Percentiles rank a stretch among this genome's conserved stretches.
These are phyloP conservation scores for Caranx melampygus DNA, from an alignment of 2,113 vertebrate genomes.

Conservation along the genomic window DNA sequence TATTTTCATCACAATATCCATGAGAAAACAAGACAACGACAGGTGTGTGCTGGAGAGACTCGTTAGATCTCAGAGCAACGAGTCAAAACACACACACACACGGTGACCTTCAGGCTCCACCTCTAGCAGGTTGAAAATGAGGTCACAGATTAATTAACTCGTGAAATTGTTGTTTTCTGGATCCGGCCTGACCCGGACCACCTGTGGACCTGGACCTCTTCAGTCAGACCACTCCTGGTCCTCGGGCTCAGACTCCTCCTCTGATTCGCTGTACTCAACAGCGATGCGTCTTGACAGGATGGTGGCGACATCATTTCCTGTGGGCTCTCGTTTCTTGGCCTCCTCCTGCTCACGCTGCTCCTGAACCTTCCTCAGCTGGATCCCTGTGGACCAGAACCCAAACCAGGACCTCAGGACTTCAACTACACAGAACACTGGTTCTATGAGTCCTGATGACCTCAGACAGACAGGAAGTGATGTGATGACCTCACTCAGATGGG, in stretches of 20 bases:
- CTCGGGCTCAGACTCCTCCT: conserved; percentile 91
- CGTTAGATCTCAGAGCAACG: no score
- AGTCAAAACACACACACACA: no score
- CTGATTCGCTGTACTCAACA: conserved; percentile 92
- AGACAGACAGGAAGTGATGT: no score
- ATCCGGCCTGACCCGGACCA: background rate
- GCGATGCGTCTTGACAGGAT: conserved; percentile 85
- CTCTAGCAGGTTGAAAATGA: background rate
- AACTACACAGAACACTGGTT: background rate
- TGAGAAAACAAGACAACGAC: no score
- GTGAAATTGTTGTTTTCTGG: no score
- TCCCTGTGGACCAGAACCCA: conserved; percentile 72
- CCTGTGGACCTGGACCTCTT: conserved; percentile 4
- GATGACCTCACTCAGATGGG: background rate
- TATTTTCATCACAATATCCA: no score
- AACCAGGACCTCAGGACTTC: background rate
- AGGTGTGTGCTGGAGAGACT: no score
- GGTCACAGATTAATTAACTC: no score
- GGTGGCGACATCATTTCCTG: conserved; percentile 87
- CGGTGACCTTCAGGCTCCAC: background rate
- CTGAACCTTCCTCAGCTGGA: conserved; percentile 89
- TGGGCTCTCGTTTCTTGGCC: conserved; percentile 83
- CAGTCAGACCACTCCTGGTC: conserved; percentile 93
- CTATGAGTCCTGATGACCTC: background rate
- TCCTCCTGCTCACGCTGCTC: conserved; percentile 87